Percentiles rank a stretch among this genome's conserved stretches.
phyloP scores from a whole-genome alignment of 2,797 vertebrate genomes.

The Acestrorhynchus altus region DNA sequence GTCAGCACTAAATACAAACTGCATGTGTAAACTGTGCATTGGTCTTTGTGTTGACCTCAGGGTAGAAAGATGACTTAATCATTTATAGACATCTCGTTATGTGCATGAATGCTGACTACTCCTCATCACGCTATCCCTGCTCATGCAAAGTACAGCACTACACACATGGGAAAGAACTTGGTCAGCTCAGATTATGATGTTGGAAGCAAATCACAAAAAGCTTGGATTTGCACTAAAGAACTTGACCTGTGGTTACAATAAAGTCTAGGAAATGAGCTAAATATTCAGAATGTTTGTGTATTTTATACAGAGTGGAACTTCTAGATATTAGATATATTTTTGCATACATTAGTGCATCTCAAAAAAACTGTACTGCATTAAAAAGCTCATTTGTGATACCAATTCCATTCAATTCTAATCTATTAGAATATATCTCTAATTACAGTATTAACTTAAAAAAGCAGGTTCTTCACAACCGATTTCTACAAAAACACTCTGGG shows the following conservation, averaged over 20 bases:
- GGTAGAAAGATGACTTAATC: slow-evolving; percentile 39
- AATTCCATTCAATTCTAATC: too few species aligned
- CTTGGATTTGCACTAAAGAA: slow-evolving; percentile 32
- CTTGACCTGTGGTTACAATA: slow-evolving; percentile 22
- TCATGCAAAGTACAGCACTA: slow-evolving; percentile 40
- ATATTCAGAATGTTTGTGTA: not conserved
- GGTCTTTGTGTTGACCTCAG: slow-evolving; percentile 25
- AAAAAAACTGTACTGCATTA: too few species aligned
- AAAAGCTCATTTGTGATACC: too few species aligned
- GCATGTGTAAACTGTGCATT: slow-evolving; percentile 28
- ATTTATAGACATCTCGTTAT: slow-evolving; percentile 38
- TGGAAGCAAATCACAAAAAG: slow-evolving; percentile 29
- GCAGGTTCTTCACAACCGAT: too few species aligned
- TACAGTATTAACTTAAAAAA: too few species aligned
- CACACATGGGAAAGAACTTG: not conserved
- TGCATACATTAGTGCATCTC: too few species aligned
- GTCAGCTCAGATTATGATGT: slow-evolving; percentile 30
- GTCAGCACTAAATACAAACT: slow-evolving; percentile 14
- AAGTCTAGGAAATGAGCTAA: slow-evolving; percentile 5
- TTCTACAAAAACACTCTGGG: too few species aligned
- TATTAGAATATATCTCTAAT: too few species aligned
- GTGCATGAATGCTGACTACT: slow-evolving; percentile 32
- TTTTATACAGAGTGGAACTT: not conserved
- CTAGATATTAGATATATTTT: too few species aligned
- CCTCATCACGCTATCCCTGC: slow-evolving; percentile 21